Base-by-base conservation (phyloP, 2,888 invertebrate species). In the Heliconius sara region DNA sequence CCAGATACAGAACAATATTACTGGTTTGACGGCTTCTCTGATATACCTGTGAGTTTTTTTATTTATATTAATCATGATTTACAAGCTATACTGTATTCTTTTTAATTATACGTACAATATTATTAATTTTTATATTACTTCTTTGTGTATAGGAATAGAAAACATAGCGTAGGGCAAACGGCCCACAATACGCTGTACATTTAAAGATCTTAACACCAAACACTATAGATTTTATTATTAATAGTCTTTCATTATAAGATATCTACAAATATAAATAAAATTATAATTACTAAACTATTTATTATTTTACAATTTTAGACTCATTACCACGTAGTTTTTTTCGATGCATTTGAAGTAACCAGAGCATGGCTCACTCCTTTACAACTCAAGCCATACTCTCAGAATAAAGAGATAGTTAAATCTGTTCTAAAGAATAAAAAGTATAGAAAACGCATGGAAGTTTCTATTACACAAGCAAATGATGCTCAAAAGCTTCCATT, bases 1-100 rank as follows among this genome's bases (percentile, higher is more conserved):
- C 97, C 97, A 0, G 96, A 97, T 82, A 91, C 91, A 0, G 96
- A 96, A 82, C 94, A 95, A 80, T 97, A 92, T 87, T 96, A 96
- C 86, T 96, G 96, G 96, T 89, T 96, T 0, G 95, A 96, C 82
- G 95, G 95, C 3, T 94, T 93, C 83, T 95, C 95, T 39, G 95
- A 95, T 86, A 94, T 95, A 83, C 96, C 96, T 13, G 96, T 96
- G 88, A 85, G 88, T 57, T n/a, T 43, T 25, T 16, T 73, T 60
- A 6, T 52, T 52, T 13, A 30, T 30, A 10, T 30, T 22, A 47
- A 47, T 71, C 1, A 43, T 43, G 57, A 60, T 60, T 60, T n/a
- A 52, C 57, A 57, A n/a, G 10, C n/a, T 57, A 22, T n/a, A 22
- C n/a, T 9, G 10, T n/a, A n/a, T 22, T 57, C 57, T 19, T 52